Evolutionary conservation across 23 tunicate genomes (phyloP), one percentile per base, ranked within the genome.

Genomic region (Trididemnum miniatum): DNA sequence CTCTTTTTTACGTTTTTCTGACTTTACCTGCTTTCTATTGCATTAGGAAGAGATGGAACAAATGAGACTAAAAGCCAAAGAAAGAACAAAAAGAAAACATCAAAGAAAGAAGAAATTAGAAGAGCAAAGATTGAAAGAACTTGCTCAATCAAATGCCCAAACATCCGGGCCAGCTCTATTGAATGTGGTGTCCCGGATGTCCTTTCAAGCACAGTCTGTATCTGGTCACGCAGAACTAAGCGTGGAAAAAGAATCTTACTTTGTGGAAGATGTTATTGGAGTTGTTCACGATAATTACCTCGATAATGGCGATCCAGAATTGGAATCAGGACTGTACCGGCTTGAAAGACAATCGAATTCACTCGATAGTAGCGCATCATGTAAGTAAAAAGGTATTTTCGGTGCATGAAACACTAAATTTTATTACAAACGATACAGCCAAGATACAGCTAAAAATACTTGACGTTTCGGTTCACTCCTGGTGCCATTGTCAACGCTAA

Each of bases 1-100:
- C n/a, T n/a, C n/a, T n/a, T n/a, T n/a, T n/a, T n/a, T n/a, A n/a
- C n/a, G n/a, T n/a, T n/a, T n/a, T n/a, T n/a, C n/a, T n/a, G n/a
- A n/a, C n/a, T n/a, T n/a, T n/a, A n/a, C n/a, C n/a, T n/a, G n/a
- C n/a, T n/a, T n/a, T n/a, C n/a, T n/a, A n/a, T n/a, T n/a, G n/a
- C 24, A 37, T 73, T 39, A 73, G 88, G 51, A 73, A 39, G 65
- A 91, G 60, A 77, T 88, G 20, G 89, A 85, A 36, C 85, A 82
- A 27, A 82, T 81, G 91, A 89, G 95, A 1, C 51, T 57, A 1
- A 65, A 59, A 26, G 99, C 99, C 0, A 95, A 95, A 54, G 84
- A 81, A 50, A 77, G 84, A 24, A 87, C 95, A 34, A 80, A 80
- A 67, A 71, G 88, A 84, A 89, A 84, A 59, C 37, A 71, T 20